These are phyloP conservation scores for Sakesphorus luctuosus DNA, from an alignment of 2,113 vertebrate genomes.

Conservation along the genomic window DNA sequence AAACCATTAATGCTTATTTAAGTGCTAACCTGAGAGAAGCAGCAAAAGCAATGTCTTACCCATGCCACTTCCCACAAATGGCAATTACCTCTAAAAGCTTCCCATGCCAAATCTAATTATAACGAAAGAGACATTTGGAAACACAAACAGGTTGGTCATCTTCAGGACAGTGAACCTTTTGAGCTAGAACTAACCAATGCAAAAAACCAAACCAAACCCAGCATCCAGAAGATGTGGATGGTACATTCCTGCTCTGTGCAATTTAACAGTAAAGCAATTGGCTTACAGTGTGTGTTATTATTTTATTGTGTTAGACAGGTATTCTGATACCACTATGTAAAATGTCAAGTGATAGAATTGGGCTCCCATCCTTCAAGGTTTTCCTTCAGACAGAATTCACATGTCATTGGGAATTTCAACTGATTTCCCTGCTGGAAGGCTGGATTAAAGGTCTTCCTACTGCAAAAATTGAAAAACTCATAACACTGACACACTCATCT, in stretches of 20 bases:
- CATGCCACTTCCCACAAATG: constrained; percentile 8
- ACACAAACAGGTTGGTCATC: neutral
- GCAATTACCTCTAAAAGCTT: constrained; percentile 56
- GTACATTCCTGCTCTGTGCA: neutral
- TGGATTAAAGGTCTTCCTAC: constrained; percentile 60
- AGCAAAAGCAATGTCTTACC: neutral
- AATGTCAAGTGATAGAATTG: constrained; percentile 67
- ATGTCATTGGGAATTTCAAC: constrained; percentile 49
- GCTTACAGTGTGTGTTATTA: neutral
- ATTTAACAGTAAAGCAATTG: constrained; percentile 3
- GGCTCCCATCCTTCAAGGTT: constrained; percentile 14
- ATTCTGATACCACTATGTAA: constrained; percentile 50
- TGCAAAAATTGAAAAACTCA: constrained; percentile 56
- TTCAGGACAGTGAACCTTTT: neutral
- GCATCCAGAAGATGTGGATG: neutral
- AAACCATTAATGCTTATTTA: constrained; percentile 35
- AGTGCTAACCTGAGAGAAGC: neutral
- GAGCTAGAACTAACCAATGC: neutral
- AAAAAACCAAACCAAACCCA: neutral
- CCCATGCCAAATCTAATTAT: constrained; percentile 42
- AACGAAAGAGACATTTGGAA: constrained; percentile 23
- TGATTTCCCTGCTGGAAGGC: constrained; percentile 56
- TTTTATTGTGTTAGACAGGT: constrained; percentile 57
- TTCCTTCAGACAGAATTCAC: constrained; percentile 39
- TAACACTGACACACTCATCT: constrained; percentile 30